Evolutionary conservation across 2,797 vertebrate genomes (phyloP), one percentile per base, ranked within the genome.

Genomic region (Eulemur mongoz): DNA sequence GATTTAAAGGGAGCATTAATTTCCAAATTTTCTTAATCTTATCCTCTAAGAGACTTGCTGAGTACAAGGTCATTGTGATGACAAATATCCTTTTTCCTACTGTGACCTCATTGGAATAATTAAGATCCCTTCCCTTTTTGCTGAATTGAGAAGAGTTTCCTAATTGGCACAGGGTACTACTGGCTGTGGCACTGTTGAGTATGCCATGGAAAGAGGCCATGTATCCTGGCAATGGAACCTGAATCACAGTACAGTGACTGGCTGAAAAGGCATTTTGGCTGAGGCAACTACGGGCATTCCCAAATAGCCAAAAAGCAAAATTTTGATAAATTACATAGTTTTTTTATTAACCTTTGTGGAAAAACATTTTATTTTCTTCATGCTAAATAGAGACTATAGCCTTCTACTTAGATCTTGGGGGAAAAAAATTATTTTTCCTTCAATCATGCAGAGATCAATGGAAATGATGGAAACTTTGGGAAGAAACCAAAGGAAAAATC

Each of bases 401-500:
- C 38, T 82, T 88, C 70, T 30, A 45, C 59, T 80, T 13, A 91
- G n/a, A 93, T 73, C 23, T 78, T 80, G 50, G 18, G 27, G 18
- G 38, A 20, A 54, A 40, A 40, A 32, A 52, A n/a, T 38, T 78
- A n/a, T 38, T 72, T 18, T 75, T 83, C 17, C 32, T 78, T 86
- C 38, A 70, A 78, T 10, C 78, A 52, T 27, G 61, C 7, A 35
- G 20, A 59, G 2, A 22, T 81, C 8, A 10, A 7, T 35, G 17
- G 35, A 85, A 85, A 86, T 59, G 52, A 50, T 61, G 13, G 93
- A 96, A 90, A 80, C 7, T 72, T 50, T 20, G 27, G 38, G 1
- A 82, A 91, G 43, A 91, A 96, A 76, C 25, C 59, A 81, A 82
- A 89, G 32, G n/a, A 95, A 93, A 93, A 89, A 52, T 59, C 4